Evolutionary conservation across 2,888 invertebrate genomes (phyloP).

Genomic region (Invenusta paracnida): DNA sequence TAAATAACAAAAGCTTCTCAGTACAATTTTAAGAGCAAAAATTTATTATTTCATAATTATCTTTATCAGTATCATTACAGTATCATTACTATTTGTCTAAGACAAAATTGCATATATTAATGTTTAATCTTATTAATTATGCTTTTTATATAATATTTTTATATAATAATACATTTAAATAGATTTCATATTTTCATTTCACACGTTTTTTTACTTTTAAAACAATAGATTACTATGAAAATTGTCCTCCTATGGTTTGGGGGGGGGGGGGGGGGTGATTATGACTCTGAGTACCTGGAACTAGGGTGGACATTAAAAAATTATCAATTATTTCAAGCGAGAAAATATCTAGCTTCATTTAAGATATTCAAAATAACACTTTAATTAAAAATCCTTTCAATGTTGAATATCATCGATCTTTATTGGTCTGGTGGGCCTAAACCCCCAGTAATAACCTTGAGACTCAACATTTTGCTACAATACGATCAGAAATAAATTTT

Average conservation of each 20-base stretch:
- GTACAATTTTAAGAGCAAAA: too few species aligned
- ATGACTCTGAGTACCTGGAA: conserved; percentile 8
- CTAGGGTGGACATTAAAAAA: not conserved
- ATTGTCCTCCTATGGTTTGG: not conserved
- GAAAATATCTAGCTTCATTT: conserved; percentile 5
- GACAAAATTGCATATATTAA: not conserved
- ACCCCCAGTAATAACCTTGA: conserved; percentile 1
- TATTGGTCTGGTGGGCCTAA: conserved; percentile 10
- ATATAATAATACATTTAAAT: not conserved
- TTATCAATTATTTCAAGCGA: conserved; percentile 5
- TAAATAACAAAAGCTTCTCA: too few species aligned
- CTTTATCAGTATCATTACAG: too few species aligned
- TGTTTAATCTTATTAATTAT: not conserved
- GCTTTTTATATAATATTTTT: not conserved
- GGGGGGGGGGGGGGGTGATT: not conserved
- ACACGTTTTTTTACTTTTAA: not conserved
- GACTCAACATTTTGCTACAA: not conserved
- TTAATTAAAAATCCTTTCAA: not conserved
- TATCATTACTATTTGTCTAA: too few species aligned
- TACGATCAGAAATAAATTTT: not conserved
- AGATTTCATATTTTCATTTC: not conserved
- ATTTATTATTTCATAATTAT: too few species aligned
- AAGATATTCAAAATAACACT: not conserved
- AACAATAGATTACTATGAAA: not conserved
- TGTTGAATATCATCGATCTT: not conserved